Evolutionary conservation across 2,797 vertebrate genomes (phyloP), one percentile per base, ranked within the genome.

Genomic region (Acanthurus tractus): DNA sequence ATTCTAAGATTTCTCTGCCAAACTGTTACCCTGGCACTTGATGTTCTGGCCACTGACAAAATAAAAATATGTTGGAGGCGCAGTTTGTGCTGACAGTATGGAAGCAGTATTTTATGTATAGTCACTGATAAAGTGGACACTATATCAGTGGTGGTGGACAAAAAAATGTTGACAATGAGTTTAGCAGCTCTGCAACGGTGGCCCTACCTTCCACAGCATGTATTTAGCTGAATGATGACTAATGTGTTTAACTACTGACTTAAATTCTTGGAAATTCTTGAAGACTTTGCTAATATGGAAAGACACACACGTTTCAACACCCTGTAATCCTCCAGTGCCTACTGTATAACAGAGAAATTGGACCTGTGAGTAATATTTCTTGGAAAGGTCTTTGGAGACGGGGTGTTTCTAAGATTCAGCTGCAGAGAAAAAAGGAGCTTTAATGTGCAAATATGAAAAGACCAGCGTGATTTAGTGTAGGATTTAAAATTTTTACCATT

Each of bases 241-340:
- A 17, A 42, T 36, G 63, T 22, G 10, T 65, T 54, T n/a, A 53
- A 63, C 5, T 18, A 23, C 23, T 40, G 9, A 46, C 4, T 58
- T 65, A 14, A 14, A 50, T 38, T 75, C 61, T 63, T 63, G 67
- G 53, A 56, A 58, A 65, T 11, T 49, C 49, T n/a, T 55, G 22
- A 55, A 53, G 25, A 64, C 53, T 15, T 53, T 44, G 63, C 63
- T 22, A 49, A 70, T 76, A 29, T 68, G 49, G 68, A 75, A 50
- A 48, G 70, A 78, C 54, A 52, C 50, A 15, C 52, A 46, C 2
- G 23, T 80, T 78, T 71, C 44, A 36, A 61, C 75, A 77, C n/a
- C 4, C 12, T 23, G 48, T 34, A 44, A 0, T 66, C 34, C 29
- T 25, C n/a, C 7, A 6, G 20, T 29, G 18, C 44, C 18, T 14